A percentile compares a stretch with the other conserved stretches of the same genome.
Conservation (phyloP, 37 sponge, comb jelly and placozoan genomes). For the Mnemiopsis leidyi region DNA sequence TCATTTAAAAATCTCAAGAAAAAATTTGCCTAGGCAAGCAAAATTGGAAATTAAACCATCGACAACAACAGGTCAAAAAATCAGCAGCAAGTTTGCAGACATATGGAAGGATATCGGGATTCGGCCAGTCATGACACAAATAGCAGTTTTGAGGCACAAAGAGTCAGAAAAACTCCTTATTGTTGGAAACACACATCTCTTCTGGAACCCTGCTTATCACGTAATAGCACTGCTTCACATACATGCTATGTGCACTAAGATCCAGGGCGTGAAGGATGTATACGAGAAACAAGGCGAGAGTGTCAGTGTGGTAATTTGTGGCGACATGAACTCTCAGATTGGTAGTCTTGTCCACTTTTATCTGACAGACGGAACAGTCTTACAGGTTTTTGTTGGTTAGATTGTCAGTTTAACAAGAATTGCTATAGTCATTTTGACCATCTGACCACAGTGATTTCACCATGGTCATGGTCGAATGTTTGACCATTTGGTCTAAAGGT, state of each 20-base stretch:
- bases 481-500: too few species aligned
- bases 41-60: too few species aligned
- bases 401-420: too few species aligned
- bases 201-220: constrained; percentile 15
- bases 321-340: constrained; percentile 35
- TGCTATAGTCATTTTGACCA: too few species aligned
- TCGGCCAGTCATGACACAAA: background rate
- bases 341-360: background rate
- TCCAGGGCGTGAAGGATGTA: background rate
- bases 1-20: too few species aligned
- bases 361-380: background rate
- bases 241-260: constrained; percentile 17
- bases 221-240: background rate
- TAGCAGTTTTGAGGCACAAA: background rate
- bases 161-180: background rate
- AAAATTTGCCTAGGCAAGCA: too few species aligned
- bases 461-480: too few species aligned
- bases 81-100: background rate
- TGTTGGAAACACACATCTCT: constrained; percentile 24
- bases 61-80: background rate
- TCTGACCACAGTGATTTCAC: too few species aligned
- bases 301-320: constrained; percentile 13
- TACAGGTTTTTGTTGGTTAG: background rate
- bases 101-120: background rate
- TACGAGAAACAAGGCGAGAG: background rate